Base-by-base conservation (phyloP, 2,888 invertebrate species). In the Agriotes lineatus region DNA sequence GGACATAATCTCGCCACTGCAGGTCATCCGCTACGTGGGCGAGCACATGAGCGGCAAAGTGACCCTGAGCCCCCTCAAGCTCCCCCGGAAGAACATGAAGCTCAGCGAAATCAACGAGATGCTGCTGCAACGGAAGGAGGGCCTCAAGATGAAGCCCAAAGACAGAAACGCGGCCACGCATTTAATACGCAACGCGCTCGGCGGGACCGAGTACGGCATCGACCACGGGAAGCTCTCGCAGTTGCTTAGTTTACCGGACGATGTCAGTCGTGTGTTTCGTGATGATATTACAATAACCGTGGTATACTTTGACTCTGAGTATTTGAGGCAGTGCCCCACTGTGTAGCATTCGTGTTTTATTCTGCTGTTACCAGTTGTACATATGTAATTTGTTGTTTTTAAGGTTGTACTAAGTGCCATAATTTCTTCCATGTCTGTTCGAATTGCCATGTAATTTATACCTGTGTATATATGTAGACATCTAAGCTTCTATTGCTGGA, bases 251-350 rank as follows among this genome's bases (percentile, higher is more conserved):
- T 84, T 97, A 75, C 92, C 97, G 0, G 91, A 93, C 56, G 94
- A 96, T 80, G 91, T 96, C 14, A 94, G 95, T 35, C 88, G 97
- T 67, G 89, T 93, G 80, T 97, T 96, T 84, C 89, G 99, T 50
- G 99, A 99, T 84, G 99, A 99, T 83, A 99, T 99, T 72, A 96
- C 98, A 0, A 92, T 98, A 30, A 96, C 96, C 4, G 93, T 99
- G 52, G 88, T 96, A 16, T 97, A 94, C 83, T 97, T 99, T 84
- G 96, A 99, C 84, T 89, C 93, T 0, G 94, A 96, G 79, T 93
- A 90, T 83, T 85, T 94, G 67, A 86, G 91, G 72, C 91, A 92
- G 76, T 91, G 90, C 81, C 92, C 91, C n/a, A n/a, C n/a, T 1
- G 85, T 89, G 33, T 91, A 85, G 73, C 22, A 25, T 22, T 22